Evolutionary conservation across 2,113 vertebrate species (phyloP).

Genomic region (Xiphorhynchus elegans): DNA sequence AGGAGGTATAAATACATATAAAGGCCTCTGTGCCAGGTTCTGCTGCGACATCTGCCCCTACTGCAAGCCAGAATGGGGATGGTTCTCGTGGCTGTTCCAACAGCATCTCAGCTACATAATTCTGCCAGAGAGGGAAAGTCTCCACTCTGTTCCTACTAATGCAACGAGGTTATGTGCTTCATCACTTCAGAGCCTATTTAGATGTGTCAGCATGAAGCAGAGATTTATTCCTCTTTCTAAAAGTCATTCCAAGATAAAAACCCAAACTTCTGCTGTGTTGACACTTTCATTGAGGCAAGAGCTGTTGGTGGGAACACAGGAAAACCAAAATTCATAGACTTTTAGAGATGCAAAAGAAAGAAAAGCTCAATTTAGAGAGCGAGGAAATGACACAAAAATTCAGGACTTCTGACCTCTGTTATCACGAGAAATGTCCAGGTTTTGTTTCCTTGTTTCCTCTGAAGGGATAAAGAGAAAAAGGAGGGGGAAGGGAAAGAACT

Average conservation of each 20-base stretch:
- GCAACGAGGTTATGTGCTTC: background rate
- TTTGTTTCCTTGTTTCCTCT: background rate
- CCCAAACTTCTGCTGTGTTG: background rate
- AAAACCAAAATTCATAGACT: background rate
- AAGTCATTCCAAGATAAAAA: background rate
- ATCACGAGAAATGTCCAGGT: background rate
- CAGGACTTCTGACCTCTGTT: background rate
- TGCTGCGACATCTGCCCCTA: background rate
- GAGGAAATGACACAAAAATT: background rate
- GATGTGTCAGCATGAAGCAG: background rate
- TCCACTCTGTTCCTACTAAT: background rate
- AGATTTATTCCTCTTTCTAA: background rate
- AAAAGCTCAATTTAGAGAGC: background rate
- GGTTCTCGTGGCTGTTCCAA: background rate
- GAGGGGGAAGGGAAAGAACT: fast-evolving
- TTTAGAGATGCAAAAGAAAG: background rate
- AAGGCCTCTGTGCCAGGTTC: background rate
- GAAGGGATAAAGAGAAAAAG: background rate
- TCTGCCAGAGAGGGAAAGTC: background rate
- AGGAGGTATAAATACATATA: background rate
- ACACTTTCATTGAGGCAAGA: background rate
- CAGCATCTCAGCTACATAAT: background rate
- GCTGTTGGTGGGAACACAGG: background rate
- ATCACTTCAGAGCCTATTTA: background rate
- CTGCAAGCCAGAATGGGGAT: background rate